Base-by-base conservation (phyloP, 2,888 invertebrate genomes). In the Platycheirus albimanus region DNA sequence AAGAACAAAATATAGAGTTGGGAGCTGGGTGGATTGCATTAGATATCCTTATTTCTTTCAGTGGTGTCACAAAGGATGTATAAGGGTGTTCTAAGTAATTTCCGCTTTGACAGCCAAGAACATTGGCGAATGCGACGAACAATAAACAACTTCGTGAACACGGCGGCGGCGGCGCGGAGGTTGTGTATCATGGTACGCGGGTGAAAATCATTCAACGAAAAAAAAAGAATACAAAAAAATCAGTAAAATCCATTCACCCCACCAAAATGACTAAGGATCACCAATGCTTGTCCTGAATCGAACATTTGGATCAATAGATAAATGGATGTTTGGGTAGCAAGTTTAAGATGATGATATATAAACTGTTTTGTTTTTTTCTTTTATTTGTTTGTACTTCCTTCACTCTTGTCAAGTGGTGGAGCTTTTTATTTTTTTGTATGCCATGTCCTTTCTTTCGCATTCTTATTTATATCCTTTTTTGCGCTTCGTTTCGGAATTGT, bases 71-170 rank as follows among this genome's bases (percentile, higher is more conserved):
- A 80, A 72, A 41, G 69, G 78, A 83, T 77, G 54, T 72, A 51
- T 58, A 58, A 58, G 78, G 52, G 78, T 83, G 83, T 78, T 74
- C 52, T 56, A 64, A 83, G 83, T 78, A 74, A 83, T 78, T 78
- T 83, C 78, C 83, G 83, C 64, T 56, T 78, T 84, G 84, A 75
- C 74, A 78, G 78, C 63, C 72, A 78, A 78, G 67, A 69, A 83
- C 58, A 83, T 33, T 77, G 69, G 43, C 63, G 67, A 61, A 58
- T 7, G 30, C 71, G 41, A 58, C 41, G 63, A 78, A 75, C 75
- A 64, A 80, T 64, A 80, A 80, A 69, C 63, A 47, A 54, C 41
- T 47, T 45, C 43, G 49, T 2, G 6, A 58, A 8, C 15, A 30
- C 24, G 17, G 36, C 20, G 4, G n/a, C 11, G 13, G 3, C 11